A percentile compares a stretch with the other conserved stretches of the same genome.
These are phyloP conservation scores for Himalopsyche kuldschensis DNA, from an alignment of 2,888 invertebrate genomes.

Conservation along the genomic window DNA sequence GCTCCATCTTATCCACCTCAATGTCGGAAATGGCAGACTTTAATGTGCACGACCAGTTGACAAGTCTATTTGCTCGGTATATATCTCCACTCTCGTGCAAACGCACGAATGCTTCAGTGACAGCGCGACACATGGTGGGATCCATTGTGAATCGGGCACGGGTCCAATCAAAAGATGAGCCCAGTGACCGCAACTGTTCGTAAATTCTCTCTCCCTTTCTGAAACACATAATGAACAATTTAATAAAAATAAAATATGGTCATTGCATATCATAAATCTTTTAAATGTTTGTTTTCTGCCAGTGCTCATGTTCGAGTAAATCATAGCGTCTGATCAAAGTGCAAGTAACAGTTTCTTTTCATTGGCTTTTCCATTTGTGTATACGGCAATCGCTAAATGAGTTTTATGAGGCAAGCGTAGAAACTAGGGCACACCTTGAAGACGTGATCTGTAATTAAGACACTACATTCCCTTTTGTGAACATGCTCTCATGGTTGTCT, in stretches of 20 bases:
- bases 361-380: not conserved
- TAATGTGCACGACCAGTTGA: slow-evolving; percentile 97
- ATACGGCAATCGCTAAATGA: too few relatives aligned
- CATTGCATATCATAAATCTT: too few relatives aligned
- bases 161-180: slow-evolving; percentile 94
- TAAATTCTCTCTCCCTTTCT: slow-evolving; percentile 76
- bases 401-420: too few relatives aligned
- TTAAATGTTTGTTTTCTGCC: not conserved
- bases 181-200: slow-evolving; percentile 83
- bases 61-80: slow-evolving; percentile 90
- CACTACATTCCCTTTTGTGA: too few relatives aligned
- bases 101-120: slow-evolving; percentile 91
- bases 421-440: too few relatives aligned
- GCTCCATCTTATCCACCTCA: slow-evolving; percentile 94
- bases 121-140: slow-evolving; percentile 80
- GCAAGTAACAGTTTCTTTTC: not conserved
- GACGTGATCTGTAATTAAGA: too few relatives aligned
- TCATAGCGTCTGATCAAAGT: not conserved
- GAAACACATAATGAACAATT: slow-evolving; percentile 42
- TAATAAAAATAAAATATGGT: too few relatives aligned
- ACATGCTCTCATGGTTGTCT: too few relatives aligned
- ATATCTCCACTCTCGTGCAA: slow-evolving; percentile 86
- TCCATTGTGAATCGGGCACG: slow-evolving; percentile 97
- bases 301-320: not conserved
- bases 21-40: slow-evolving; percentile 99